Base-by-base conservation (phyloP, 2,113 vertebrate species). In the Lepisosteus osseus region DNA sequence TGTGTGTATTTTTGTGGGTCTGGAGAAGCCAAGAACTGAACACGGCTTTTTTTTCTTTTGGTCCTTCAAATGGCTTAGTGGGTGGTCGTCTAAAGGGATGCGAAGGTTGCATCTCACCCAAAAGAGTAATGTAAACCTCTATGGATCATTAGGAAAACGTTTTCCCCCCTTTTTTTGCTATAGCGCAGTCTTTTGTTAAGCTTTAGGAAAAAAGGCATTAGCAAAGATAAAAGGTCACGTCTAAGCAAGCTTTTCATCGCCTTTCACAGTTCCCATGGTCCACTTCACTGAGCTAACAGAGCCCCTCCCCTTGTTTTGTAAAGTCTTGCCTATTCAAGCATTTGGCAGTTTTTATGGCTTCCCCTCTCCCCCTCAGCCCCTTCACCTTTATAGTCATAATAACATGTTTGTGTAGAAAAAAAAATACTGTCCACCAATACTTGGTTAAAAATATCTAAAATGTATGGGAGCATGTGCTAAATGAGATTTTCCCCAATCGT, bases 71-170 rank as follows among this genome's bases (percentile, higher is more conserved):
- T 15, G 15, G 8, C 67, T 51, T 9, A 9, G 61, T 69, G 72
- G 72, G 72, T 74, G 72, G 72, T 74, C 67, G 47, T 40, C 12
- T 55, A 41, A 40, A 54, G 41, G 61, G 42, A 45, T 17, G 55
- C 14, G 42, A 42, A 5, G 8, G 13, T 41, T 57, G 43, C 45
- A 55, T 41, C 61, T 68, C 59, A 61, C 11, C 44, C 57, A 73
- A 61, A 68, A 55, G 56, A 62, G 57, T 15, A 47, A 40, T 68
- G 61, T 71, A 13, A 57, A 62, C 17, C 45, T n/a, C 43, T 62
- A 51, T 63, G 72, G 44, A 62, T 68, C 66, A 73, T 68, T 69
- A 69, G 63, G 67, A 44, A 17, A 12, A 47, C 54, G 44, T 29
- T 65, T 54, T 72, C 55, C 29, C 29, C 29, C 29, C 29, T 29